These are phyloP conservation scores for Pyrocephalus nanus DNA, from an alignment of 2,797 vertebrate species.

Conservation along the genomic window DNA sequence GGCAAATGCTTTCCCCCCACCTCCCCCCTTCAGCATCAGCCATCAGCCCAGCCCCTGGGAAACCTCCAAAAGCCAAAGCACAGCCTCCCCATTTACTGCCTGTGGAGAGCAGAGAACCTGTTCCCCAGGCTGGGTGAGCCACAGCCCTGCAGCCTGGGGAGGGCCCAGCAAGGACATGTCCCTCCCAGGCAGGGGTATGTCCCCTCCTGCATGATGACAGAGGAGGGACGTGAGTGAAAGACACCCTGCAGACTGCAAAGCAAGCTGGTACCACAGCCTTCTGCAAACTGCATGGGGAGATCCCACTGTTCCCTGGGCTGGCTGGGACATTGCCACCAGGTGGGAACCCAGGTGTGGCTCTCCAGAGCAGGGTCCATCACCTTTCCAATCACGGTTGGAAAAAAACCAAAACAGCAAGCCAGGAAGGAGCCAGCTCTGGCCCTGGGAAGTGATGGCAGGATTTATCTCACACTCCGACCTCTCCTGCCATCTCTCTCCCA, in stretches of 20 bases:
- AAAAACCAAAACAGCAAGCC: background rate
- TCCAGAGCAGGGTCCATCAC: background rate
- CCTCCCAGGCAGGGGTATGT: background rate
- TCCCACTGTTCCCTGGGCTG: background rate
- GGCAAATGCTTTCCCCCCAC: rapidly evolving
- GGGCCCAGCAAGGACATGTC: background rate
- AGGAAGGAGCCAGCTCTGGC: background rate
- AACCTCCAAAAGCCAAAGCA: background rate
- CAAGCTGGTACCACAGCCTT: rapidly evolving
- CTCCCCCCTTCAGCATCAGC: background rate
- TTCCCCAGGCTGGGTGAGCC: slow-evolving; percentile 40
- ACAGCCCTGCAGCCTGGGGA: background rate
- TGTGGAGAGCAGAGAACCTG: background rate
- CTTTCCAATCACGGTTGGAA: background rate
- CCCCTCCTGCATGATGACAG: background rate
- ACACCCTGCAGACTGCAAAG: background rate
- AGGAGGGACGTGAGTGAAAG: background rate
- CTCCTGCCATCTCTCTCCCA: background rate
- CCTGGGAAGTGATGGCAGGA: background rate
- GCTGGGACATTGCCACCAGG: background rate
- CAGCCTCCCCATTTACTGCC: background rate
- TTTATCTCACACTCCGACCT: background rate
- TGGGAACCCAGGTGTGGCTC: background rate
- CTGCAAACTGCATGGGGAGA: background rate
- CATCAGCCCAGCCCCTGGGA: background rate